A percentile compares a stretch with the other conserved stretches of the same genome.
phyloP scores from a whole-genome alignment of 1,140 invertebrate genomes.

The Drosophila grimshawi region DNA sequence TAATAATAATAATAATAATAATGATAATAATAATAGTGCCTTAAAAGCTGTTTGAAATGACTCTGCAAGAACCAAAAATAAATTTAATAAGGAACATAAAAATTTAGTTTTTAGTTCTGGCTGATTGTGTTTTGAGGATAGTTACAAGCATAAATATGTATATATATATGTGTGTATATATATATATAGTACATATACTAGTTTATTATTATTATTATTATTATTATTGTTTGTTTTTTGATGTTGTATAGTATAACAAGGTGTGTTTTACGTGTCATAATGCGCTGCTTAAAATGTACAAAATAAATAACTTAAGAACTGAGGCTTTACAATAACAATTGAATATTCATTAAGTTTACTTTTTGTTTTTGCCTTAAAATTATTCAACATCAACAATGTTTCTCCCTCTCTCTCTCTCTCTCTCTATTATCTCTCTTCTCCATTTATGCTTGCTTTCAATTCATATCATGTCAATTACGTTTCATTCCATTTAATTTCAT shows the following conservation, averaged over 20 bases:
- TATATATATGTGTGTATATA: conserved; percentile 29
- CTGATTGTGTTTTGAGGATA: conserved; percentile 25
- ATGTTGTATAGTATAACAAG: conserved; percentile 68
- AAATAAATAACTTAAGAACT: conserved; percentile 82
- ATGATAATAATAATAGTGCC: conserved; percentile 37
- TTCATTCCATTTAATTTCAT: conserved; percentile 28
- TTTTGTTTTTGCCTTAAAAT: conserved; percentile 70
- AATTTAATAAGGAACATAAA: conserved; percentile 21
- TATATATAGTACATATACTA: conserved; percentile 14
- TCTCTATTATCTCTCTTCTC: conserved; percentile 4
- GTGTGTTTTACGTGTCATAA: conserved; percentile 65
- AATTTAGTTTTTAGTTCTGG: conserved; percentile 23
- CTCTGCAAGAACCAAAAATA: conserved; percentile 34
- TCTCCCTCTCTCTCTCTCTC: conserved; percentile 30
- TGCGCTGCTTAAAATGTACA: conserved; percentile 77
- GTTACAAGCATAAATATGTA: conserved; percentile 20
- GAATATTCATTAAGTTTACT: conserved; percentile 33
- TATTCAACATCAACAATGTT: conserved; percentile 82
- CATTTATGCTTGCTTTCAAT: conserved; percentile 11
- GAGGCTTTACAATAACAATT: conserved; percentile 82
- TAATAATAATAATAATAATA: conserved; percentile 14
- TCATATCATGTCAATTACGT: conserved; percentile 15
- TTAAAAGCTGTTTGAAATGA: conserved; percentile 55
- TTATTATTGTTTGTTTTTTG: conserved; percentile 48
- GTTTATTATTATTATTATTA: conserved; percentile 44